phyloP scores from a whole-genome alignment of 1,140 invertebrate species.

The Macrotrachela quadricornifera region DNA sequence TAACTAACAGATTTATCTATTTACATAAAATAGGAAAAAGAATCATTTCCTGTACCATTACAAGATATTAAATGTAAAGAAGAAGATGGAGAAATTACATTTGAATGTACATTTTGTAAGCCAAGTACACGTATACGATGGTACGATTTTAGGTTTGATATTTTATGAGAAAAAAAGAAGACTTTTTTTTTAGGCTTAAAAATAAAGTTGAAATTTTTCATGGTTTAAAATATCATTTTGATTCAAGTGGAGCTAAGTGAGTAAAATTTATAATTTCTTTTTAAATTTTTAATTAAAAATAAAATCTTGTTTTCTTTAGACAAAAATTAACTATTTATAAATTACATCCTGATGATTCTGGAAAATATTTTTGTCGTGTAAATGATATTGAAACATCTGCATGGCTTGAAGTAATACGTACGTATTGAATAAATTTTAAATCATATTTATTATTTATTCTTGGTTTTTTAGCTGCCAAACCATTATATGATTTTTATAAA shows the following conservation, averaged over 20 bases:
- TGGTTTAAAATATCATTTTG: slow-evolving; percentile 57
- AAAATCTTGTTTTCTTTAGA: too few species aligned
- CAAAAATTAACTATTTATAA: slow-evolving; percentile 39
- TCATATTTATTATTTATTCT: not conserved
- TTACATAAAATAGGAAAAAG: slow-evolving; percentile 52
- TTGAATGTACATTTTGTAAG: slow-evolving; percentile 32
- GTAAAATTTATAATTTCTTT: too few species aligned
- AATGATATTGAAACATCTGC: slow-evolving; percentile 64
- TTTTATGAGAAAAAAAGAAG: not conserved
- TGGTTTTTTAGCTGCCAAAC: slow-evolving; percentile 1
- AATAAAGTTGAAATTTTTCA: slow-evolving; percentile 37
- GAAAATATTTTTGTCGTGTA: slow-evolving; percentile 87
- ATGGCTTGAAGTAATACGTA: slow-evolving; percentile 41
- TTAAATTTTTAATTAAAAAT: too few species aligned
- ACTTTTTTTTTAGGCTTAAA: slow-evolving; percentile 22
- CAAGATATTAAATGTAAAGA: slow-evolving; percentile 81
- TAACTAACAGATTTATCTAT: not conserved
- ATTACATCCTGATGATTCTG: slow-evolving; percentile 83
- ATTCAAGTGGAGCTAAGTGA: slow-evolving; percentile 1
- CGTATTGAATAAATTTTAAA: too few species aligned
- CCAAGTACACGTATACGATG: slow-evolving; percentile 31
- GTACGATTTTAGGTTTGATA: slow-evolving; percentile 17
- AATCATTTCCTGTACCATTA: slow-evolving; percentile 75
- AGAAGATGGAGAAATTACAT: slow-evolving; percentile 30
- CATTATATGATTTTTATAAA: slow-evolving; percentile 8